Conservation (phyloP, 2,113 vertebrate genomes). For the Dissostichus mawsoni region DNA sequence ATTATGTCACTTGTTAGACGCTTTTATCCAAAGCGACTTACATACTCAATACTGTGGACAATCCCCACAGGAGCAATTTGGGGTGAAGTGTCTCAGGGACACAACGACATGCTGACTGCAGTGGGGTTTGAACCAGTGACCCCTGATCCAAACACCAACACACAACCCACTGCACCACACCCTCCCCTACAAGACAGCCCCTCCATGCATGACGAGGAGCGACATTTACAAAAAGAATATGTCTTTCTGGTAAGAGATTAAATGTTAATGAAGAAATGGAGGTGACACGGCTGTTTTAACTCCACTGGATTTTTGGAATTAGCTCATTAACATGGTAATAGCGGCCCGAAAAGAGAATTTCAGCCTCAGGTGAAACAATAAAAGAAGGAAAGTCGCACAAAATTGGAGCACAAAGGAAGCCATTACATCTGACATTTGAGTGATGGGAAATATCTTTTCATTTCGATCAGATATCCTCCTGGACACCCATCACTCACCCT, state of each 20-base stretch:
- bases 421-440: constrained; percentile 21
- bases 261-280: background rate
- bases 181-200: background rate
- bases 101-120: too few relatives aligned
- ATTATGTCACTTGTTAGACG: too few relatives aligned
- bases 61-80: too few relatives aligned
- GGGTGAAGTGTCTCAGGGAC: too few relatives aligned
- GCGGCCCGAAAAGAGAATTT: background rate
- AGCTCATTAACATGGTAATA: background rate
- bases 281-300: background rate
- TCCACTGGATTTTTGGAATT: background rate
- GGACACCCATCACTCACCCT: constrained; percentile 54
- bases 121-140: too few relatives aligned
- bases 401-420: background rate
- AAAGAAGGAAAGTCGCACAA: background rate
- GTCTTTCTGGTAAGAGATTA: background rate
- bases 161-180: too few relatives aligned
- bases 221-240: background rate
- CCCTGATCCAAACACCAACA: too few relatives aligned
- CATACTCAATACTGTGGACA: too few relatives aligned
- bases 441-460: constrained; percentile 31
- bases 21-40: too few relatives aligned
- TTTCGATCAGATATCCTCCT: constrained; percentile 25
- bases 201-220: background rate
- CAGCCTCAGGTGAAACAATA: constrained; percentile 3